Percentiles rank a stretch among this genome's conserved stretches.
These are phyloP conservation scores for Cryptocephalus primarius DNA, from an alignment of 2,888 invertebrate species.

Conservation along the genomic window DNA sequence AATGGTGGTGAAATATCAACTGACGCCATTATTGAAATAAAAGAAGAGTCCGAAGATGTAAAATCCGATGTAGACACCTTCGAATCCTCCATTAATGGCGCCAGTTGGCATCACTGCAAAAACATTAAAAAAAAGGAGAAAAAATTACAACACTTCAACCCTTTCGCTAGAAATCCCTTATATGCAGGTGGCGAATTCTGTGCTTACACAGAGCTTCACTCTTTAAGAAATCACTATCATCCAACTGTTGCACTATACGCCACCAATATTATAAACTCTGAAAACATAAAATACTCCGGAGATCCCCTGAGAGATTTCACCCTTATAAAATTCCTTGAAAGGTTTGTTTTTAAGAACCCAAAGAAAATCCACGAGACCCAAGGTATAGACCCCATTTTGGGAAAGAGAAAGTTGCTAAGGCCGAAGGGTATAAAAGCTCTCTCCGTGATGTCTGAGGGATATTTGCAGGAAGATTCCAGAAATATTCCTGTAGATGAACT, in stretches of 20 bases:
- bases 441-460: constrained; percentile 61
- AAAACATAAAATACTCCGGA: constrained; percentile 73
- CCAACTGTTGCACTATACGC: constrained; percentile 88
- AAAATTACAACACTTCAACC: constrained; percentile 46
- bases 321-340: constrained; percentile 80
- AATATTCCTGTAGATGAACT: constrained; percentile 85
- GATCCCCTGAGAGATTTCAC: constrained; percentile 92
- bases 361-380: constrained; percentile 50
- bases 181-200: constrained; percentile 68
- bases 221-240: constrained; percentile 71
- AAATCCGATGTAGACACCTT: constrained; percentile 23
- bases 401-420: constrained; percentile 54
- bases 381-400: constrained; percentile 53
- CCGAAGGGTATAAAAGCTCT: constrained; percentile 60
- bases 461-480: constrained; percentile 53
- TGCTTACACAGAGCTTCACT: constrained; percentile 63
- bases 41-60: constrained; percentile 23
- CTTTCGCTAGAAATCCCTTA: constrained; percentile 69
- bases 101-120: constrained; percentile 27
- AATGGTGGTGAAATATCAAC: constrained; percentile 7
- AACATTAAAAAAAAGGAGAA: constrained; percentile 15
- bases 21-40: constrained; percentile 24
- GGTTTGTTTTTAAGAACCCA: constrained; percentile 93
- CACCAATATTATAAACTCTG: constrained; percentile 57
- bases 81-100: constrained; percentile 13